phyloP scores from a whole-genome alignment of 2,797 vertebrate genomes.

The Psittacula derbiana region DNA sequence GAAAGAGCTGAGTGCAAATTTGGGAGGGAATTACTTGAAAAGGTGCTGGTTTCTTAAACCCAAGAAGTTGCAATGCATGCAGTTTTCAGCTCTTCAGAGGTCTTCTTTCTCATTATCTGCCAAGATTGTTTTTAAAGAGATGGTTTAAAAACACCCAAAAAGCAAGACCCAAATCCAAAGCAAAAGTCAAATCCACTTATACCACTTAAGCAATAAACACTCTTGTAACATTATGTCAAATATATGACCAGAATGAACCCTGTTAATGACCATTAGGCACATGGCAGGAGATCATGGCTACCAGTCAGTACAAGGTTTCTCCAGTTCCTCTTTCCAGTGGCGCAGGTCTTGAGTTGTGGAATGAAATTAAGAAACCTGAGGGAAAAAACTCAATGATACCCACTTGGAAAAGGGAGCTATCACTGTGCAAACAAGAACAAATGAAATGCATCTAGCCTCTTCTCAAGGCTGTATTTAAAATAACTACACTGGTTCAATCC shows the following conservation, averaged over 20 bases:
- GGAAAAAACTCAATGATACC: not conserved
- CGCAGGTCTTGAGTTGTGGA: not conserved
- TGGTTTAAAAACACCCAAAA: not conserved
- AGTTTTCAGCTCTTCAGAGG: not conserved
- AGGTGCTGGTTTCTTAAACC: not conserved
- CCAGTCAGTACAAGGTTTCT: constrained; percentile 4
- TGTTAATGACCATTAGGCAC: not conserved
- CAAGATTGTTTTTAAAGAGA: not conserved
- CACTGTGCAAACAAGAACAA: constrained; percentile 11
- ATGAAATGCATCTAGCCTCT: constrained; percentile 2
- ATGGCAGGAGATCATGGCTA: not conserved
- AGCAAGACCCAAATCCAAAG: not conserved
- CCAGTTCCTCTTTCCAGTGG: constrained; percentile 18
- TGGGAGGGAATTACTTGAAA: not conserved
- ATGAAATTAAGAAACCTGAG: constrained; percentile 38
- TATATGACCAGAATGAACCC: not conserved
- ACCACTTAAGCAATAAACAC: not conserved
- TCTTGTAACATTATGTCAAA: not conserved
- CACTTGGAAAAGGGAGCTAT: not conserved
- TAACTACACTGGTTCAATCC: not conserved
- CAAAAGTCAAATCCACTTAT: not conserved
- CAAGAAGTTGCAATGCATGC: not conserved
- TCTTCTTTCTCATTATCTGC: not conserved
- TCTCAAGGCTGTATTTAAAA: not conserved
- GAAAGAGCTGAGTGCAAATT: not conserved